phyloP scores from a whole-genome alignment of 2,888 invertebrate species.

The Biston betularia region DNA sequence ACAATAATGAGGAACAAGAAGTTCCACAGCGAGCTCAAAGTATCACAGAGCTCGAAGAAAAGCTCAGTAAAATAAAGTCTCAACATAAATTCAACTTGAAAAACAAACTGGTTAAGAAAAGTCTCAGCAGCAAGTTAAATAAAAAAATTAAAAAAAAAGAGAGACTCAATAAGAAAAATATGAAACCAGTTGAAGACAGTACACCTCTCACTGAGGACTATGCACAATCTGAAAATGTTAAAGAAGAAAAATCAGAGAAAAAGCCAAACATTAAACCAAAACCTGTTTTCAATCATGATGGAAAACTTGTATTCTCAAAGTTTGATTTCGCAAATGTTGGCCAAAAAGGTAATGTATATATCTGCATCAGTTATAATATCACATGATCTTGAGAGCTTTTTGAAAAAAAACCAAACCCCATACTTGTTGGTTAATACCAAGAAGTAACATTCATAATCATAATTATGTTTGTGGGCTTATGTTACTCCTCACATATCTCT shows the following conservation, averaged over 20 bases:
- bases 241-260: constrained; percentile 52
- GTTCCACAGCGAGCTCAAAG: constrained; percentile 84
- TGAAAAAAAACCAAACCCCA: too few relatives aligned
- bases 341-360: constrained; percentile 75
- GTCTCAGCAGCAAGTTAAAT: constrained; percentile 88
- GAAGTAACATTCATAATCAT: too few relatives aligned
- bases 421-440: too few relatives aligned
- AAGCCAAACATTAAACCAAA: constrained; percentile 82
- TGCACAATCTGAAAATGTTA: constrained; percentile 44
- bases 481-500: too few relatives aligned
- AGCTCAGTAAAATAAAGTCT: constrained; percentile 87
- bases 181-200: constrained; percentile 56
- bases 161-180: constrained; percentile 67
- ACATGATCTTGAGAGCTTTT: too few relatives aligned
- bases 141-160: constrained; percentile 88
- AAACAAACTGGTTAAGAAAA: constrained; percentile 89
- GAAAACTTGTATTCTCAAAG: constrained; percentile 96
- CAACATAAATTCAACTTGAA: constrained; percentile 88
- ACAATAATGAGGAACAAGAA: constrained; percentile 60
- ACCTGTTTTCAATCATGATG: constrained; percentile 93
- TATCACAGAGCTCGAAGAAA: constrained; percentile 88
- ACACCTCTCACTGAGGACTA: constrained; percentile 38
- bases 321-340: constrained; percentile 94
- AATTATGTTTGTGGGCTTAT: too few relatives aligned
- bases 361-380: too few relatives aligned